Conservation (phyloP, 2,888 invertebrate genomes). For the Brachypterus glaber region DNA sequence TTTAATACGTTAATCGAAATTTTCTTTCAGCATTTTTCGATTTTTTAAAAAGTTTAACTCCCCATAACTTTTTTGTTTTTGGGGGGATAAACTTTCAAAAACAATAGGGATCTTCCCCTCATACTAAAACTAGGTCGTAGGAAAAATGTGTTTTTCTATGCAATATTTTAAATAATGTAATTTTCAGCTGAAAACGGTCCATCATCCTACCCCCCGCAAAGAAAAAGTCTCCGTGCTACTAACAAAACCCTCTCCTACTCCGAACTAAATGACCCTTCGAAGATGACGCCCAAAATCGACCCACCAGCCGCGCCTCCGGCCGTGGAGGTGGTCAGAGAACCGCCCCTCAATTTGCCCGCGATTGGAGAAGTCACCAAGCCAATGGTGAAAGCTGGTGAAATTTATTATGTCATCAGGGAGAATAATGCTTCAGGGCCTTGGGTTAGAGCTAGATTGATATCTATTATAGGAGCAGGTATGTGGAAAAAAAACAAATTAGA, state of each 20-base stretch:
- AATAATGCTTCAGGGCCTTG: constrained; percentile 50
- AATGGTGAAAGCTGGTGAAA: constrained; percentile 33
- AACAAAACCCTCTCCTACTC: constrained; percentile 27
- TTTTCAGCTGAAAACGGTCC: no score
- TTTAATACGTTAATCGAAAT: no score
- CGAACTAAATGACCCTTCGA: constrained; percentile 28
- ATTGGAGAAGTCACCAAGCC: constrained; percentile 45
- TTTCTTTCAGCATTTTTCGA: no score
- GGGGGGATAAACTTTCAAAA: no score
- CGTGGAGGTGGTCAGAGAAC: constrained; percentile 21
- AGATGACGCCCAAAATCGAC: constrained; percentile 19
- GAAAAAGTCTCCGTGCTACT: constrained; percentile 28
- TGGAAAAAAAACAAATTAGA: no score
- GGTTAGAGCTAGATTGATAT: constrained; percentile 49
- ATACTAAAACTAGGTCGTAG: no score
- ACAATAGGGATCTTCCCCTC: no score
- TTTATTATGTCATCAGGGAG: constrained; percentile 55
- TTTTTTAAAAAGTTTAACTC: no score
- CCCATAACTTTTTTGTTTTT: no score
- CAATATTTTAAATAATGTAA: no score
- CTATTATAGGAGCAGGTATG: constrained; percentile 37
- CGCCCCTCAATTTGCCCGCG: constrained; percentile 23
- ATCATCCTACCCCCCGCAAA: constrained; percentile 1
- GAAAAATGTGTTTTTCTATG: no score
- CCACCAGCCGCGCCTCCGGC: constrained; percentile 10